Evolutionary conservation across 2,797 vertebrate genomes (phyloP).

Genomic region (Acipenser ruthenus): DNA sequence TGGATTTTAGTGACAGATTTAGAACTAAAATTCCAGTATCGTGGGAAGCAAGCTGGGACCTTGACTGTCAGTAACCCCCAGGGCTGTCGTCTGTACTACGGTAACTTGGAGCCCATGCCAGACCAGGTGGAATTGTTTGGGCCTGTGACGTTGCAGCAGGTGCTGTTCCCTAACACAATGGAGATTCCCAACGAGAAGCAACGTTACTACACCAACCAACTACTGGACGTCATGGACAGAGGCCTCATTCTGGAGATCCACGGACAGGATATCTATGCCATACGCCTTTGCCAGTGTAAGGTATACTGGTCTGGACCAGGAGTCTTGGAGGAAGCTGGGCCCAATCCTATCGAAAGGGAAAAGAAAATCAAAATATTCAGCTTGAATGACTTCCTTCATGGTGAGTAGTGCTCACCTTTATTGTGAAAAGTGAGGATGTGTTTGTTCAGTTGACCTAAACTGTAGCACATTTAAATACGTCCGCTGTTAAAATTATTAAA

Average conservation of each 20-base stretch:
- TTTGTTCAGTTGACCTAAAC: no score
- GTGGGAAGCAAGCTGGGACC: slow-evolving; percentile 61
- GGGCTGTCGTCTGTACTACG: slow-evolving; percentile 86
- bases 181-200: slow-evolving; percentile 82
- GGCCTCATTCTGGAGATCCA: slow-evolving; percentile 86
- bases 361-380: slow-evolving; percentile 85
- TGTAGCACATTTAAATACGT: no score
- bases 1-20: slow-evolving; percentile 76
- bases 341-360: slow-evolving; percentile 84
- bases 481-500: no score
- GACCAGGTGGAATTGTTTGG: slow-evolving; percentile 86
- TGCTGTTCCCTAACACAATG: slow-evolving; percentile 72
- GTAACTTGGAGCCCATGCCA: slow-evolving; percentile 76
- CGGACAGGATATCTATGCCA: slow-evolving; percentile 84
- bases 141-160: slow-evolving; percentile 79
- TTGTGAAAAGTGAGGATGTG: no score
- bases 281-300: slow-evolving; percentile 90
- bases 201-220: slow-evolving; percentile 77
- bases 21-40: slow-evolving; percentile 87
- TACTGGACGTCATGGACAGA: slow-evolving; percentile 84
- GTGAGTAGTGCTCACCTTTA: slow-evolving; percentile 45
- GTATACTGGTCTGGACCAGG: slow-evolving; percentile 91
- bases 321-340: slow-evolving; percentile 35
- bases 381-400: slow-evolving; percentile 83
- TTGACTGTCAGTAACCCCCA: slow-evolving; percentile 84